Evolutionary conservation across 1,140 invertebrate genomes (phyloP), one percentile per base, ranked within the genome.

Genomic region (Eciton burchellii): DNA sequence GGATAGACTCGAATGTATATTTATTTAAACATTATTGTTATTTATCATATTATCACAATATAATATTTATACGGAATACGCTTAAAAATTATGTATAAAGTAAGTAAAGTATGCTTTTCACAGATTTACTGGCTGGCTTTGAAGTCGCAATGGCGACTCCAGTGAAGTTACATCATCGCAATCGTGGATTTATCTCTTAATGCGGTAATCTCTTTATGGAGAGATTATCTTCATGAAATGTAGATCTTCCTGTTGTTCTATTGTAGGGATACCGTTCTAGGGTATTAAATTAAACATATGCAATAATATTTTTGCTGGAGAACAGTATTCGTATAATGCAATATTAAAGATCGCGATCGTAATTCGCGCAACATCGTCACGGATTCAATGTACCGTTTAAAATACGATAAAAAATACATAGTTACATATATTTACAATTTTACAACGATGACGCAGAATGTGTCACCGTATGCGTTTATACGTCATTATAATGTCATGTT

Each of bases 31-130:
- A 84, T 84, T 65, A 84, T 85, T 87, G 88, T 89, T 89, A 91
- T n/a, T n/a, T 84, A 79, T 85, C 84, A 83, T 89, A 92, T 84
- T 92, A 92, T 92, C 91, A 92, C 91, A 92, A 91, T 91, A 92
- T 84, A 91, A 84, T 89, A 77, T 89, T 90, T 89, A 88, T 87
- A 90, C 89, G 91, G 90, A 91, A 92, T 92, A 91, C 77, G 81
- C 87, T 91, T 89, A 88, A 73, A 84, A 73, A 56, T 35, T 85
- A 74, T 86, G 47, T 86, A 73, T 87, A 81, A 62, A 82, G 81
- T 84, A 84, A 49, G 41, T 41, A 49, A 56, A 47, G 43, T 71
- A 77, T 54, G 57, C 26, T 60, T 35, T 71, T 73, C 16, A 62
- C 57, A 79, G 68, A 52, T 56, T 66, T 68, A 52, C 21, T 65